Evolutionary conservation across 2,888 invertebrate genomes (phyloP), one percentile per base, ranked within the genome.

Genomic region (Zonitis immaculata): DNA sequence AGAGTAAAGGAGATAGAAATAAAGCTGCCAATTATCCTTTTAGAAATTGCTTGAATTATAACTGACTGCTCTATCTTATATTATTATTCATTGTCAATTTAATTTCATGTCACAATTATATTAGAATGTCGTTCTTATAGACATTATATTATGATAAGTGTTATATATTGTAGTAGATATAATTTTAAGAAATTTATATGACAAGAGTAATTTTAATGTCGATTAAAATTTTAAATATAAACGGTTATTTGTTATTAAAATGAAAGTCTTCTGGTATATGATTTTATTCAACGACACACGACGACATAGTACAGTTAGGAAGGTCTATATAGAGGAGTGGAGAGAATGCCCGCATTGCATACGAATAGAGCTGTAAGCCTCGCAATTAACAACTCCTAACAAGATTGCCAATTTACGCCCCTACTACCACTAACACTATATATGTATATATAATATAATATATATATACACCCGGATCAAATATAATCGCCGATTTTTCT

Each of bases 331-430:
- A 51, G 58, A 53, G 47, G 46, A 44, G 47, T 30, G 52, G 54
- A 52, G 56, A 54, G 51, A 18, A 61, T 56, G 60, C 64, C 66
- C 63, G 66, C 63, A 67, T 65, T 71, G 73, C 73, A 73, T 73
- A 73, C 73, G 69, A 73, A 73, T 71, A 63, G 69, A 68, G 65
- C 63, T 56, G 65, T 72, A 72, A 73, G 70, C 72, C 66, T 64
- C 66, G 67, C 73, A 74, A 74, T 74, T 74, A 74, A 73, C 74
- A 73, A 71, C 70, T 73, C 68, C 72, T 73, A 72, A 71, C 73
- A 70, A 73, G 73, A 73, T 73, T 73, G 74, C 69, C 73, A 74
- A 73, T 74, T 73, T 73, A 70, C 67, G 66, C 63, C 62, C 65
- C n/a, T n/a, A n/a, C n/a, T n/a, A n/a, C n/a, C n/a, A n/a, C n/a